Base-by-base conservation (phyloP, 2,888 invertebrate genomes). In the Lasioglossum malachurum region DNA sequence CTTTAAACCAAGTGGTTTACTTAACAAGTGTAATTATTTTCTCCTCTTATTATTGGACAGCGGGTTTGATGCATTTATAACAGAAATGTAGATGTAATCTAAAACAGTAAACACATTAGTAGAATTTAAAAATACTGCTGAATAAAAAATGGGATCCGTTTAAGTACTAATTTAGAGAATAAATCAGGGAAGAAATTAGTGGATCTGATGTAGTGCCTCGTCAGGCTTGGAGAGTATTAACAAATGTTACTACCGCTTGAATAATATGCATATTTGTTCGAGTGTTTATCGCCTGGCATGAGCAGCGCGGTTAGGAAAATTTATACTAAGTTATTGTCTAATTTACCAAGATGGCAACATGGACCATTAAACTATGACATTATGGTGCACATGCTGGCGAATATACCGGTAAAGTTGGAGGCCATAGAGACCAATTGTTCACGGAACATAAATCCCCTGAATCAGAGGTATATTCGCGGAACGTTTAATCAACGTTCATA, bases 401-500 rank as follows among this genome's bases (percentile, higher is more conserved):
- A 77, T 41, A 75, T 60, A 72, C 57, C 38, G 57, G 38, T 53
- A 60, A 57, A 38, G 31, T 57, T 57, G 19, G 60, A 23, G 38
- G 64, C 44, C 77, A 67, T 64, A 46, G 64, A 64, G 67, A 67
- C 19, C 27, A 67, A 67, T 64, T 67, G 64, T 67, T 46, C 67
- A 23, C 16, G 44, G 35, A 41, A 57, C 53, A 75, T 57, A 38
- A 75, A 57, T 57, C 19, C 57, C 7, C n/a, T n/a, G 75, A 75
- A 57, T 38, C 38, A 60, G 27, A 44, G 44, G 23, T 31, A 49
- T 53, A 38, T 46, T 57, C 53, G 69, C 53, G 35, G 38, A 78
- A 71, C 23, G 69, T 49, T 78, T 69, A 78, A 49, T 78, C 71
- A 78, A 38, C 78, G 19, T 35, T 69, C 31, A 35, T 78, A 78